These are phyloP conservation scores for Peromyscus maniculatus DNA, from an alignment of 2,113 vertebrate genomes.

Conservation along the genomic window DNA sequence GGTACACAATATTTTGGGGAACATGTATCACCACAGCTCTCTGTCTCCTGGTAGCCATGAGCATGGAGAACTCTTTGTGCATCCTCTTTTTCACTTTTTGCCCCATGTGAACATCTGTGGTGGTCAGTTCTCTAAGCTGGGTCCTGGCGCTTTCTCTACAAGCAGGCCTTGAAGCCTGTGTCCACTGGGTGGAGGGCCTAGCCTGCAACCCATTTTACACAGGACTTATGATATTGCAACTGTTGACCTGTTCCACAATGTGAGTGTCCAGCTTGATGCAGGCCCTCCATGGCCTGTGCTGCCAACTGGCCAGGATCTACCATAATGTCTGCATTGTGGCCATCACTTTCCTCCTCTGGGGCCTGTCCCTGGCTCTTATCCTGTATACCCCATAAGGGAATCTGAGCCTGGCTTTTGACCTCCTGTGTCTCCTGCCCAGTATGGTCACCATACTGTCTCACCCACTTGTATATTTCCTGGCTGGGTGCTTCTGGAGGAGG, in stretches of 20 bases:
- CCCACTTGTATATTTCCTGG: not conserved
- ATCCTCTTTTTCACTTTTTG: not conserved
- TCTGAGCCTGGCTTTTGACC: not conserved
- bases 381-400: not conserved
- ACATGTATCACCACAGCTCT: too few species aligned
- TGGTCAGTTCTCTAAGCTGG: not conserved
- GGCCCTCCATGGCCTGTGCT: too few species aligned
- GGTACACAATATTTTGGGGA: too few species aligned
- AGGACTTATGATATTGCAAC: not conserved
- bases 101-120: rapidly evolving
- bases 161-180: not conserved
- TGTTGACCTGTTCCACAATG: not conserved
- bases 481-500: not conserved
- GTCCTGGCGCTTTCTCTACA: not conserved
- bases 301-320: too few species aligned
- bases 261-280: not conserved
- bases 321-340: rapidly evolving
- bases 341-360: not conserved
- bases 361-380: too few species aligned
- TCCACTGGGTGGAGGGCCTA: not conserved
- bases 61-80: not conserved
- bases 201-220: not conserved
- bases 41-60: not conserved
- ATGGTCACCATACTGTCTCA: not conserved
- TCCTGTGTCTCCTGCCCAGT: not conserved